These are phyloP conservation scores for Dromas ardeola DNA, from an alignment of 2,113 vertebrate species.

Conservation along the genomic window DNA sequence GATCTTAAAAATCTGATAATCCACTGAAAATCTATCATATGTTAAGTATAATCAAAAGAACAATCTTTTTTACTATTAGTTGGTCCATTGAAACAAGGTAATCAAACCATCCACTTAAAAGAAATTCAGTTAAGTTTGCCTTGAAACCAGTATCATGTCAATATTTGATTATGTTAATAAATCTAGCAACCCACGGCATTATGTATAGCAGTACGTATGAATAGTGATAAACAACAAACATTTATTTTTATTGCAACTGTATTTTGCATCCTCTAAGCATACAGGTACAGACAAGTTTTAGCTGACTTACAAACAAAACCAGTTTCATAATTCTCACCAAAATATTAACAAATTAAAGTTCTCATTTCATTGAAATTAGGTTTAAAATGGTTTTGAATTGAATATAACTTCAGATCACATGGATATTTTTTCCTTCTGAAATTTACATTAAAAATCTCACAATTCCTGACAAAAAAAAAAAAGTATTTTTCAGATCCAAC, in stretches of 20 bases:
- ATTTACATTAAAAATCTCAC: background rate
- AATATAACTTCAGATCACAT: background rate
- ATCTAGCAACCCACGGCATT: background rate
- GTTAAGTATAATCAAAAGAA: background rate
- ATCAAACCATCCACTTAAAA: background rate
- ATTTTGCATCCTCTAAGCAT: background rate
- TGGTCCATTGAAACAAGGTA: background rate
- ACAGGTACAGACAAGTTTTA: background rate
- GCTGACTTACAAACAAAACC: background rate
- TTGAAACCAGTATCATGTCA: background rate
- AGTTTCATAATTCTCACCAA: background rate
- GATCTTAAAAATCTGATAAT: background rate
- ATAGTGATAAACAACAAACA: background rate
- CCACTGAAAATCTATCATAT: background rate
- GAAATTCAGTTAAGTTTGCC: background rate
- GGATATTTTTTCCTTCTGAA: background rate
- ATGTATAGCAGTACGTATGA: background rate
- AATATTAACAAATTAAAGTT: background rate
- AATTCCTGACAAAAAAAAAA: background rate
- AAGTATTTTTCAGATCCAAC: background rate
- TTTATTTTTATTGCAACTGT: background rate
- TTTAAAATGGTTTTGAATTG: background rate
- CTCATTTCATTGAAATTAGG: background rate
- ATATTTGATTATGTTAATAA: background rate
- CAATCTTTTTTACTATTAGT: background rate